phyloP scores from a whole-genome alignment of 1,140 invertebrate species.

The Zaprionus kolodkinae region DNA sequence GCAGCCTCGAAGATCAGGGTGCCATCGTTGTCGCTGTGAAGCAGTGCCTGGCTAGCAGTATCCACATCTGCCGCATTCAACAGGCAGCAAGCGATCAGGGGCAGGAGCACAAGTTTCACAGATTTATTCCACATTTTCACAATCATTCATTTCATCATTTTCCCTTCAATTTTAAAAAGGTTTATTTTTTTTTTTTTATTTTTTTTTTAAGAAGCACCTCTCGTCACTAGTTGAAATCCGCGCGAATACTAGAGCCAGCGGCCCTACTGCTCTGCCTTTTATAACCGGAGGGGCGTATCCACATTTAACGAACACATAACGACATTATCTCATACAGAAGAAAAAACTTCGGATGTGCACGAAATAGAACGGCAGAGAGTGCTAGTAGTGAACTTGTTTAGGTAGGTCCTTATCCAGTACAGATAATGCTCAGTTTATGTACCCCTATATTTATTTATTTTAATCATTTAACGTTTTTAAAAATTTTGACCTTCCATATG shows the following conservation, averaged over 20 bases:
- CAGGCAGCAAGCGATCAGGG: not conserved
- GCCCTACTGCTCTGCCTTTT: not conserved
- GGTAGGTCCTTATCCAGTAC: too few relatives aligned
- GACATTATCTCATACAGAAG: not conserved
- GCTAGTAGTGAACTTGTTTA: too few relatives aligned
- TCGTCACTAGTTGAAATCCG: not conserved
- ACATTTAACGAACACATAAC: not conserved
- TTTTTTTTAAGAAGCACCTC: not conserved
- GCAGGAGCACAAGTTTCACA: not conserved
- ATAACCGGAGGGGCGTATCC: not conserved
- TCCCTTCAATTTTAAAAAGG: not conserved
- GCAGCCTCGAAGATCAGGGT: slow-evolving; percentile 57
- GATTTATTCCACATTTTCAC: slow-evolving; percentile 13
- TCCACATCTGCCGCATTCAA: not conserved
- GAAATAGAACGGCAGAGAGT: not conserved
- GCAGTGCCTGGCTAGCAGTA: not conserved
- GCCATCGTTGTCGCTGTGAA: slow-evolving; percentile 34
- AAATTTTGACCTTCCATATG: too few relatives aligned
- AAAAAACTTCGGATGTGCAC: not conserved
- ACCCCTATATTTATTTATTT: too few relatives aligned
- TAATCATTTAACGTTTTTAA: too few relatives aligned
- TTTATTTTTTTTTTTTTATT: too few relatives aligned
- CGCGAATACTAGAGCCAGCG: not conserved
- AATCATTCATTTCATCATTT: not conserved
- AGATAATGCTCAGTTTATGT: too few relatives aligned